These are phyloP conservation scores for Trogon melanurus DNA, from an alignment of 2,113 vertebrate genomes.

Conservation along the genomic window DNA sequence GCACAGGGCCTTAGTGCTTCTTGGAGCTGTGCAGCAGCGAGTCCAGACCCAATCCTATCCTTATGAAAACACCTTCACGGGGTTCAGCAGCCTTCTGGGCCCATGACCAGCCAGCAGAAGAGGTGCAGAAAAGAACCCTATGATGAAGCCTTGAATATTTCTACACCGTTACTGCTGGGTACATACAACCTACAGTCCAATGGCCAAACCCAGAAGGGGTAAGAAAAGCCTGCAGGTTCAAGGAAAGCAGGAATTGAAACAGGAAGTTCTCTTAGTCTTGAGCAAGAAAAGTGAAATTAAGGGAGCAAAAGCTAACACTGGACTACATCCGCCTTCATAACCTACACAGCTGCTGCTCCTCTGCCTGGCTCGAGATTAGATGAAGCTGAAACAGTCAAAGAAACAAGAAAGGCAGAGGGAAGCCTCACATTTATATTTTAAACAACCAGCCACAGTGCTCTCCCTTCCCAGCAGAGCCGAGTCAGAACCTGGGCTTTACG, in stretches of 20 bases:
- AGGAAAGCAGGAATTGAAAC: neutral
- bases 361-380: neutral
- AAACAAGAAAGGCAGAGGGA: neutral
- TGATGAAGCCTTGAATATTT: neutral
- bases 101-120: neutral
- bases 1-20: neutral
- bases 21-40: fast-evolving
- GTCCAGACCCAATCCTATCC: neutral
- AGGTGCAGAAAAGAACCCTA: neutral
- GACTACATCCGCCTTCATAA: neutral
- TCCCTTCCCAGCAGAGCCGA: fast-evolving
- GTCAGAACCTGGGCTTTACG: neutral
- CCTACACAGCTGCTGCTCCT: neutral
- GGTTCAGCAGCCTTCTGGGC: neutral
- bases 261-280: neutral
- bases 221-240: neutral
- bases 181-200: neutral
- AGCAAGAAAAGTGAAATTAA: neutral
- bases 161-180: fast-evolving
- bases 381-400: neutral
- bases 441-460: neutral
- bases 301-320: neutral
- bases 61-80: neutral
- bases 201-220: neutral
- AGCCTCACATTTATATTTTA: neutral